Percentiles rank a stretch among this genome's conserved stretches.
Conservation (phyloP, 2,888 invertebrate genomes). For the Arctia plantaginis region DNA sequence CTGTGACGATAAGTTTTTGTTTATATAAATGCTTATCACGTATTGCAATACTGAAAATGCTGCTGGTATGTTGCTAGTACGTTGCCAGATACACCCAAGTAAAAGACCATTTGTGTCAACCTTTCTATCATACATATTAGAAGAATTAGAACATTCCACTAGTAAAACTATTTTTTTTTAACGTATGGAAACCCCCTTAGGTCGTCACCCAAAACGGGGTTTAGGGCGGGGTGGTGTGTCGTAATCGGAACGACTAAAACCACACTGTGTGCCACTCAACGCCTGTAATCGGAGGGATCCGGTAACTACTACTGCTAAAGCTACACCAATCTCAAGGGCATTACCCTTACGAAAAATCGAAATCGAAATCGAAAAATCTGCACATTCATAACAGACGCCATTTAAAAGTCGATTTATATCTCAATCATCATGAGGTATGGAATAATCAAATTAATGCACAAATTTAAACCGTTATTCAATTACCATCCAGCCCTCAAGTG, state of each 20-base stretch:
- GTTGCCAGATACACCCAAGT: not conserved
- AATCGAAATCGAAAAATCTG: not conserved
- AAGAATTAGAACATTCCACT: not conserved
- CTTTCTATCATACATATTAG: not conserved
- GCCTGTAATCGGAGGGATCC: too few species aligned
- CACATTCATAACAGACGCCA: not conserved
- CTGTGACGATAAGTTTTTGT: not conserved
- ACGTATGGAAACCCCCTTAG: too few species aligned
- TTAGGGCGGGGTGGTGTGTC: too few species aligned
- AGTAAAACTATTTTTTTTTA: too few species aligned
- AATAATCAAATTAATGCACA: not conserved
- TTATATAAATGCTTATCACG: not conserved
- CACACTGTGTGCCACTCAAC: too few species aligned
- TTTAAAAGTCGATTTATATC: not conserved
- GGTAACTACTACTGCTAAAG: too few species aligned
- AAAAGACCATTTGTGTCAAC: too few species aligned
- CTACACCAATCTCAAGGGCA: not conserved
- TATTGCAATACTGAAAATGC: not conserved
- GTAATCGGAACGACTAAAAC: too few species aligned
- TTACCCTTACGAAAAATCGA: not conserved
- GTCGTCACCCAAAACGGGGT: too few species aligned
- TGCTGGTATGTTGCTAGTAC: not conserved
- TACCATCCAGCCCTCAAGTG: not conserved
- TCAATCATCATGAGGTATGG: not conserved
- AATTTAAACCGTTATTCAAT: not conserved